Evolutionary conservation across 2,888 invertebrate genomes (phyloP).

Genomic region (Leucoptera coffeella): DNA sequence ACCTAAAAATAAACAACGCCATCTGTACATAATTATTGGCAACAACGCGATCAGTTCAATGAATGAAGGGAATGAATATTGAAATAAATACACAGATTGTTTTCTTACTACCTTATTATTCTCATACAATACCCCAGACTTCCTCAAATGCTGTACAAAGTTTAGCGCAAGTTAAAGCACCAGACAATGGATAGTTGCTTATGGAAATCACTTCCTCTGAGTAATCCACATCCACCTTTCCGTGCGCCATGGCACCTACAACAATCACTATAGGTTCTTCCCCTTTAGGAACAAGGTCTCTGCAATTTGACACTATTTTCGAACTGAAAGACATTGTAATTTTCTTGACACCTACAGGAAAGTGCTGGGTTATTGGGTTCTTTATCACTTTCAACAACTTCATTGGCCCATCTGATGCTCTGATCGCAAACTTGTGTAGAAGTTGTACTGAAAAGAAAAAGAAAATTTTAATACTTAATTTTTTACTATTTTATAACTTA

Average conservation of each 20-base stretch:
- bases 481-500: not conserved
- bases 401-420: constrained; percentile 83
- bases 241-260: constrained; percentile 97
- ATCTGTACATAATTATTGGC: no score
- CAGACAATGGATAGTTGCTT: constrained; percentile 94
- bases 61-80: no score
- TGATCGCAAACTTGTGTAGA: constrained; percentile 87
- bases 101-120: constrained; percentile 1
- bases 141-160: constrained; percentile 93
- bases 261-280: constrained; percentile 85
- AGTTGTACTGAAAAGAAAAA: constrained; percentile 74
- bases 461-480: not conserved
- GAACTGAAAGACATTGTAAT: constrained; percentile 86
- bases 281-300: constrained; percentile 70
- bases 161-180: constrained; percentile 93
- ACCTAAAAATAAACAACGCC: no score
- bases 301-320: constrained; percentile 59
- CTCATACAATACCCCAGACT: constrained; percentile 65
- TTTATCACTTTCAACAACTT: constrained; percentile 93
- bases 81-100: no score
- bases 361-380: constrained; percentile 90
- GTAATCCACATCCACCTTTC: constrained; percentile 83
- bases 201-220: constrained; percentile 87
- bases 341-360: constrained; percentile 91
- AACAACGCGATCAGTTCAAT: no score